These are phyloP conservation scores for Megalops cyprinoides DNA, from an alignment of 2,797 vertebrate genomes.

Conservation along the genomic window DNA sequence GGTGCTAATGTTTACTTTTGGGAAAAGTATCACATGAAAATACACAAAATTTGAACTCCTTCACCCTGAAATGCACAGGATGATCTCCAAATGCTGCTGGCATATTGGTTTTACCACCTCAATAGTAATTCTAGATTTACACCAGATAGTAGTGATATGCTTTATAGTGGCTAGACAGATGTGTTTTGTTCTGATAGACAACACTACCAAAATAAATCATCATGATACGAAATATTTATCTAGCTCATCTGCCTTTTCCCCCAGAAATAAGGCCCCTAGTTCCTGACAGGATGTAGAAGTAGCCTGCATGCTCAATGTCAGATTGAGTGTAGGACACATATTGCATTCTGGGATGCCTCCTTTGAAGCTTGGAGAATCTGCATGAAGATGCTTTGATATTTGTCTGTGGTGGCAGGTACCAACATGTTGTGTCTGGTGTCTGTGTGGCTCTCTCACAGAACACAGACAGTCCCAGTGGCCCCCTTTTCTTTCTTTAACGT, in stretches of 20 bases:
- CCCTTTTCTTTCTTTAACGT: neutral
- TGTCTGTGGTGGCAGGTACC: constrained; percentile 56
- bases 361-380: constrained; percentile 47
- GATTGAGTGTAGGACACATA: constrained; percentile 23
- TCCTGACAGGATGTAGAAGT: constrained; percentile 35
- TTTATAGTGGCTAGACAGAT: neutral
- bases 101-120: neutral
- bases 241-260: constrained; percentile 24
- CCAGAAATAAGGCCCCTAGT: constrained; percentile 39
- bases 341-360: constrained; percentile 39
- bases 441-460: constrained; percentile 42
- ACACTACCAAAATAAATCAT: neutral
- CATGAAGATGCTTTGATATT: constrained; percentile 55
- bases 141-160: neutral
- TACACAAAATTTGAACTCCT: neutral
- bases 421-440: constrained; percentile 47
- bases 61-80: neutral
- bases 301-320: constrained; percentile 34
- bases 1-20: neutral
- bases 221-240: constrained; percentile 32
- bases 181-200: neutral
- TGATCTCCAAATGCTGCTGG: neutral
- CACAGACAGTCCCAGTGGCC: constrained; percentile 44
- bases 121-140: neutral
- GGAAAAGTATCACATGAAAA: neutral